These are phyloP conservation scores for Fringilla coelebs DNA, from an alignment of 2,797 vertebrate genomes.

Conservation along the genomic window DNA sequence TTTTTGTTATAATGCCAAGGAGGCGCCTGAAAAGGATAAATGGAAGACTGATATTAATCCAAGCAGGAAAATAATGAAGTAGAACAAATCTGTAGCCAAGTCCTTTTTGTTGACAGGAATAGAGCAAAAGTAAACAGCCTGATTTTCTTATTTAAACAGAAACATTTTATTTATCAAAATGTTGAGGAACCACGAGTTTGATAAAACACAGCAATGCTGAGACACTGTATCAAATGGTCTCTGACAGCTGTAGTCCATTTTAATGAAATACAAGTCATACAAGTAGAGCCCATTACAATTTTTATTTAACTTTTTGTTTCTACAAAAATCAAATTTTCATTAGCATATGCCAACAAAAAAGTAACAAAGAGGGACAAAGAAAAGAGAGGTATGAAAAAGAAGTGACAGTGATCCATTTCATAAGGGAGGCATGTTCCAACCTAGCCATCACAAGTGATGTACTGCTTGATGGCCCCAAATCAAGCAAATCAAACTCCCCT, in stretches of 20 bases:
- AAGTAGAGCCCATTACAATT: conserved; percentile 18
- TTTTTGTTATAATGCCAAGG: conserved; percentile 99
- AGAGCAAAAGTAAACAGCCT: conserved; percentile 70
- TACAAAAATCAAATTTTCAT: conserved; percentile 52
- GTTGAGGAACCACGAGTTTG: conserved; percentile 52
- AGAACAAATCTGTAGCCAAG: conserved; percentile 53
- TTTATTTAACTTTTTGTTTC: conserved; percentile 58
- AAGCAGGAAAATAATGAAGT: neutral
- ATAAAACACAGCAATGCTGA: conserved; percentile 43
- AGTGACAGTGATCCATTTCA: conserved; percentile 52
- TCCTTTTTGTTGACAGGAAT: conserved; percentile 75
- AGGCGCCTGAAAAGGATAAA: conserved; percentile 88
- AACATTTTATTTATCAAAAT: conserved; percentile 56
- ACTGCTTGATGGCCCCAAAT: conserved; percentile 14
- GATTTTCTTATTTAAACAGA: conserved; percentile 62
- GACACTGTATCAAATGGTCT: conserved; percentile 40
- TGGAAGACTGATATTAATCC: conserved; percentile 57
- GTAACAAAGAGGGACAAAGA: conserved; percentile 55
- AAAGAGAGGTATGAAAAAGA: conserved; percentile 44
- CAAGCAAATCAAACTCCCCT: neutral
- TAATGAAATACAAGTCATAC: conserved; percentile 33
- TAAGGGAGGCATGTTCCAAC: conserved; percentile 30
- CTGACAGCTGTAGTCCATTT: conserved; percentile 41
- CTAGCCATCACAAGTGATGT: conserved; percentile 23
- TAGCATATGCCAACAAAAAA: conserved; percentile 74